These are phyloP conservation scores for Drosophila melanica DNA, from an alignment of 1,140 invertebrate species.

Conservation along the genomic window DNA sequence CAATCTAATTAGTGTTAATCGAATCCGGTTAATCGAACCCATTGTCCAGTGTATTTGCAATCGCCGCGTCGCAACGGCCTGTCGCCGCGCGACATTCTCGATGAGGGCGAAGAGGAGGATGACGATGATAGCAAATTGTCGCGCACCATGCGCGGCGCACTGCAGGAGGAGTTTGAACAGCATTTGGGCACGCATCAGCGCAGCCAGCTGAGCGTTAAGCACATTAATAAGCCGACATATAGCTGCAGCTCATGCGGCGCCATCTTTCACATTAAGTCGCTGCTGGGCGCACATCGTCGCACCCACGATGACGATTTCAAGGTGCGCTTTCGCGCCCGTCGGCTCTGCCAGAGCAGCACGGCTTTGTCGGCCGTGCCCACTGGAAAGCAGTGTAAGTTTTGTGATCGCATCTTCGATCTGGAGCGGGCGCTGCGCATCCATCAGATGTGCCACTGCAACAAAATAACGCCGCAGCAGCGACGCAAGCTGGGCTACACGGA, in stretches of 20 bases:
- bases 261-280: constrained; percentile 60
- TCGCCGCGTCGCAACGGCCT: constrained; percentile 65
- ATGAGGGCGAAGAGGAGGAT: constrained; percentile 38
- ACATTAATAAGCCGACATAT: constrained; percentile 31
- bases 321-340: constrained; percentile 41
- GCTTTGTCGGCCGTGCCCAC: neutral
- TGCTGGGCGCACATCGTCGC: constrained; percentile 61
- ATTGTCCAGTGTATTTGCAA: constrained; percentile 19
- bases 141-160: constrained; percentile 10
- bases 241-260: constrained; percentile 56
- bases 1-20: no score
- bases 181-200: neutral
- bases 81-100: constrained; percentile 38
- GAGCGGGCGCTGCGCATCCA: constrained; percentile 70
- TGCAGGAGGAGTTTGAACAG: constrained; percentile 25
- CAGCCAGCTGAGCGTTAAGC: constrained; percentile 13
- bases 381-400: constrained; percentile 56
- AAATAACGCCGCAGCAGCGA: constrained; percentile 62
- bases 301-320: constrained; percentile 68
- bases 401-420: constrained; percentile 64
- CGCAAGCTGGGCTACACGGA: constrained; percentile 68
- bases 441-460: constrained; percentile 62
- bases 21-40: no score
- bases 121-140: constrained; percentile 11
- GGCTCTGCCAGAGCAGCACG: constrained; percentile 28